Conservation (phyloP, 2,888 invertebrate genomes). For the Yponomeuta plumbellus region DNA sequence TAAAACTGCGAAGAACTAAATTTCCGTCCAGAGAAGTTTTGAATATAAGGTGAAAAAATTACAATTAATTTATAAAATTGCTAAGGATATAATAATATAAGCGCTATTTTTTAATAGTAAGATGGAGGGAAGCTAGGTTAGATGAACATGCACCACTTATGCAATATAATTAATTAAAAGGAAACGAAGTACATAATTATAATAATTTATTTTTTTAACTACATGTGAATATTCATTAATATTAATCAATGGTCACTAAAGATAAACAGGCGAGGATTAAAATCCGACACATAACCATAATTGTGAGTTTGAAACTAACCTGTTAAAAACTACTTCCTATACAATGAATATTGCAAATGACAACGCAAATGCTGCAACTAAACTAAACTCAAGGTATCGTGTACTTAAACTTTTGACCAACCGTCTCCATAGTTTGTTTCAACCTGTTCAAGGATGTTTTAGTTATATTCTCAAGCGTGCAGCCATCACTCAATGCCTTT, state of each 20-base stretch:
- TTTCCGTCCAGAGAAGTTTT: too few species aligned
- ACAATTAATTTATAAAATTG: too few species aligned
- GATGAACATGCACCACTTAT: too few species aligned
- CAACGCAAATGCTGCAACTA: not conserved
- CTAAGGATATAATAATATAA: too few species aligned
- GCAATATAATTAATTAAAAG: too few species aligned
- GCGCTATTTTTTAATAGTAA: too few species aligned
- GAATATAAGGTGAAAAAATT: too few species aligned
- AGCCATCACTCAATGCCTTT: slow-evolving; percentile 48
- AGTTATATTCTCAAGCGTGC: slow-evolving; percentile 75
- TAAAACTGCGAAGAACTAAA: too few species aligned
- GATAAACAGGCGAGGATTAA: not conserved
- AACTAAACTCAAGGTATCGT: slow-evolving; percentile 28
- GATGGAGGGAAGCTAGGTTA: too few species aligned
- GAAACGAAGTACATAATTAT: too few species aligned
- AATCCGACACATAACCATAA: not conserved
- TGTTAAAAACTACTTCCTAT: not conserved
- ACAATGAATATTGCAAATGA: not conserved
- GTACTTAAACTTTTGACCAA: slow-evolving; percentile 77
- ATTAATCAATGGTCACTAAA: not conserved
- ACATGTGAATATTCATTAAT: too few species aligned
- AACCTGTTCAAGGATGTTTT: slow-evolving; percentile 75
- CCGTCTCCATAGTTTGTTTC: slow-evolving; percentile 64
- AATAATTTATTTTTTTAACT: too few species aligned
- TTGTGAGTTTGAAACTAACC: not conserved